Evolutionary conservation across 2,113 vertebrate genomes (phyloP).

Genomic region (Urocolius indicus): DNA sequence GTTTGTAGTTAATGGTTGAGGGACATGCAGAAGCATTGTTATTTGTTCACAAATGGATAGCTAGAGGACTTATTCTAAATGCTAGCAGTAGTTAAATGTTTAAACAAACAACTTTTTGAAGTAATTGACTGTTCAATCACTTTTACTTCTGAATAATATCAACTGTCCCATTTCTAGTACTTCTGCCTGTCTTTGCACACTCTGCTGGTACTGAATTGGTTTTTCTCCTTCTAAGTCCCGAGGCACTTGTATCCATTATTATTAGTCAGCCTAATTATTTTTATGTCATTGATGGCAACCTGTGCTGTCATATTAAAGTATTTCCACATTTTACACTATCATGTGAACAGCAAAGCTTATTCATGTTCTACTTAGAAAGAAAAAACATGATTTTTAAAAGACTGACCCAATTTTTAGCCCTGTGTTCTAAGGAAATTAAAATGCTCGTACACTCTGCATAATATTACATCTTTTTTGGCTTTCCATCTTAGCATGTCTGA

Average conservation of each 20-base stretch:
- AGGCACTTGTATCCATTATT: background rate
- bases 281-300: background rate
- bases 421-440: background rate
- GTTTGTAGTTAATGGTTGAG: slow-evolving; percentile 1
- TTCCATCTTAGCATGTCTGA: background rate
- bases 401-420: background rate
- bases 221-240: background rate
- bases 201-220: background rate
- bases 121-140: slow-evolving; percentile 45
- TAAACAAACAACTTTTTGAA: slow-evolving; percentile 56
- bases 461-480: background rate
- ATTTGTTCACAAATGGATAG: slow-evolving; percentile 42
- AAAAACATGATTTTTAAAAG: background rate
- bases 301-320: background rate
- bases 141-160: slow-evolving; percentile 45
- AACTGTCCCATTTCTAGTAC: background rate
- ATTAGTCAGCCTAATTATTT: background rate
- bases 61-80: background rate
- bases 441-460: background rate
- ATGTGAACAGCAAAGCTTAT: background rate
- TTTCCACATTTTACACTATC: background rate
- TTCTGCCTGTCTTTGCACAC: background rate
- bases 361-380: background rate
- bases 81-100: slow-evolving; percentile 9
- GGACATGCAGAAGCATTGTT: background rate